These are phyloP conservation scores for Clostera curtula DNA, from an alignment of 2,888 invertebrate species.

Conservation along the genomic window DNA sequence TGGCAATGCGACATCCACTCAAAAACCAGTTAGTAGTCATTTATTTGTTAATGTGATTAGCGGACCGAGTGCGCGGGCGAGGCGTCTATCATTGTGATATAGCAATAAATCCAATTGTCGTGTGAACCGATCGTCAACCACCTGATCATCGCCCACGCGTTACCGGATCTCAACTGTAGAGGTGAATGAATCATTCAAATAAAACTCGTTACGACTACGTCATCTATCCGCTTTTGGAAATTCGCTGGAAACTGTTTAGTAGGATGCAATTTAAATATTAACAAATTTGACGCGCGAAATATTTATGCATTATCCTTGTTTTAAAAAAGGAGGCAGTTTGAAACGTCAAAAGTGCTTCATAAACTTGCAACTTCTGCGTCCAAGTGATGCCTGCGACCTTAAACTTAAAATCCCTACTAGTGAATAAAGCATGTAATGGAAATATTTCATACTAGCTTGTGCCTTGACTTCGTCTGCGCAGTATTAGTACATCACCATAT, in stretches of 20 bases:
- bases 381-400: too few species aligned
- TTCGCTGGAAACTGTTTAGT: slow-evolving; percentile 13
- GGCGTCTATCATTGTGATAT: slow-evolving; percentile 42
- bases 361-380: too few species aligned
- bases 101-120: slow-evolving; percentile 44
- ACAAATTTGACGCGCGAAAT: too few species aligned
- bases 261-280: too few species aligned
- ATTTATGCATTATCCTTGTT: too few species aligned
- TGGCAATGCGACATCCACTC: slow-evolving; percentile 15
- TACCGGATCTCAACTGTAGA: slow-evolving; percentile 30
- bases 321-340: too few species aligned
- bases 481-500: too few species aligned
- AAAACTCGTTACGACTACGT: slow-evolving; percentile 25
- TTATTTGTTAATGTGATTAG: slow-evolving; percentile 27
- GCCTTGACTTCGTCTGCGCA: too few species aligned
- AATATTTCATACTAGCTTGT: too few species aligned
- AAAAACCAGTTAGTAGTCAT: slow-evolving; percentile 27
- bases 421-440: too few species aligned
- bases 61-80: slow-evolving; percentile 25
- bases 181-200: slow-evolving; percentile 35
- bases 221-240: slow-evolving; percentile 23
- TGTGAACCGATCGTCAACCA: slow-evolving; percentile 46
- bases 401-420: too few species aligned
- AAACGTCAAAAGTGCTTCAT: too few species aligned
- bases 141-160: slow-evolving; percentile 45